Evolutionary conservation across 2,113 vertebrate genomes (phyloP).

Genomic region (Paramisgurnus dabryanus): DNA sequence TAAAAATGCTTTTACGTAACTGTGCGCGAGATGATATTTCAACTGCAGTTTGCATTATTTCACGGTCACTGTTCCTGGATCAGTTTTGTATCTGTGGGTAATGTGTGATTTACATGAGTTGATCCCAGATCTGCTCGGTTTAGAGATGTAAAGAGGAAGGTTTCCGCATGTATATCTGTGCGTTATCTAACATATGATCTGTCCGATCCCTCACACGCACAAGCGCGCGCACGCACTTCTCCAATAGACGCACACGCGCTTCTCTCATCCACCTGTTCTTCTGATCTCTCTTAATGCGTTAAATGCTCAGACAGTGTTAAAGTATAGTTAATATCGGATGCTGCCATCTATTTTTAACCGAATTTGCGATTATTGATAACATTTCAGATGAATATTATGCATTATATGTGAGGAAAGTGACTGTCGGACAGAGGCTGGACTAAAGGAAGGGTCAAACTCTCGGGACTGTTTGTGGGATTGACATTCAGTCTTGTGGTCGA

Average conservation of each 20-base stretch:
- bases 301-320: not conserved
- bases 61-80: not conserved
- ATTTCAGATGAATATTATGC: not conserved
- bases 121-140: not conserved
- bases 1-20: too few species aligned
- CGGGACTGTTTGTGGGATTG: not conserved
- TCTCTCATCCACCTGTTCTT: not conserved
- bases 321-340: too few species aligned
- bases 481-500: not conserved
- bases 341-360: too few species aligned
- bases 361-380: too few species aligned
- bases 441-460: not conserved
- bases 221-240: not conserved
- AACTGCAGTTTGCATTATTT: not conserved
- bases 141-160: conserved; percentile 41
- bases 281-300: not conserved
- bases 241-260: too few species aligned
- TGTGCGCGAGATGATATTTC: conserved; percentile 2
- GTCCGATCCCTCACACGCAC: conserved; percentile 43
- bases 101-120: not conserved
- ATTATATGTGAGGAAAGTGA: not conserved
- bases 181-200: conserved; percentile 44
- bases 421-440: not conserved
- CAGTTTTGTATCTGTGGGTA: not conserved
- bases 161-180: conserved; percentile 43